Evolutionary conservation across 2,797 vertebrate genomes (phyloP), one percentile per base, ranked within the genome.

Genomic region (Chloroceryle amazona): DNA sequence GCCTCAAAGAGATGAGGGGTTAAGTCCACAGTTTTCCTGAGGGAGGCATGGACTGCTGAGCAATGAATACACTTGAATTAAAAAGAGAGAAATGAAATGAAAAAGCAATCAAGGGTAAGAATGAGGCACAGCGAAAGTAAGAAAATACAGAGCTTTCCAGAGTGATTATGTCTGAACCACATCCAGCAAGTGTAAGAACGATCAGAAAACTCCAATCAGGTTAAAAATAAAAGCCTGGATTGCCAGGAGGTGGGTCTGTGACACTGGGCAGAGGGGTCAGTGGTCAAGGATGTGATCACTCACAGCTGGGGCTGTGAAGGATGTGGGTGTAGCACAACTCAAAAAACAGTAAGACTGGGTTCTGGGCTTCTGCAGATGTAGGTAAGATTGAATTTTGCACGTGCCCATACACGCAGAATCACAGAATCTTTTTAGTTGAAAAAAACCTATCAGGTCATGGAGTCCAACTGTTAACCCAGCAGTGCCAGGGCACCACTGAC

Each of bases 11-110:
- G 91, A 96, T 18, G 25, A 84, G 78, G 87, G 51, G 63, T 63
- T 89, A 83, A 81, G 67, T 49, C 90, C 65, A 87, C 1, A 13
- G 1, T 68, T 79, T 66, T 72, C 87, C 79, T 78, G 21, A 71
- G 54, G 88, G 72, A 90, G 62, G 20, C 44, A 86, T 31, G 71
- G 92, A 58, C 71, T 83, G 61, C 65, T 89, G 80, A 92, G 89
- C 85, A 93, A 95, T 93, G 67, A 90, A 84, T 76, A 65, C 78
- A 72, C 84, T 95, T 86, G 89, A 89, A 93, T 84, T 93, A 74
- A 88, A 92, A 91, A 89, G 66, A 22, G 42, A 94, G 80, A 88
- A 88, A 73, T 22, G 9, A 96, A 92, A 83, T 58, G 55, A 88
- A 88, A 91, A 91, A 84, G 89, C 86, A 83, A 95, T 72, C 90